Conservation (phyloP, 2,888 invertebrate species). For the Heteromyza rotundicornis region DNA sequence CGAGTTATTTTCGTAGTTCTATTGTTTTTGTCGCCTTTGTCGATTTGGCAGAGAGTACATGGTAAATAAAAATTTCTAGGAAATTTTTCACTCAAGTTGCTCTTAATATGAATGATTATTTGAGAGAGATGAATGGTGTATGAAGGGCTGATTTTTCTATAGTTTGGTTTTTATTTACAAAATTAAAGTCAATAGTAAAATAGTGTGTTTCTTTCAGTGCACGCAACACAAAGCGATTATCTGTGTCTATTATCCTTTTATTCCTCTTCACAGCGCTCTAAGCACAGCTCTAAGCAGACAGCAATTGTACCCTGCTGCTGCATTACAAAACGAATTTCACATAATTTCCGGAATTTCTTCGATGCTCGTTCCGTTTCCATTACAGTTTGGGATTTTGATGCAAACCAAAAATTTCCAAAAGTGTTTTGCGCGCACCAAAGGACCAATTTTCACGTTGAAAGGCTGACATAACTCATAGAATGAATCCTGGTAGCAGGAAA, state of each 20-base stretch:
- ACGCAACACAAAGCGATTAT: background rate
- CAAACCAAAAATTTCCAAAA: background rate
- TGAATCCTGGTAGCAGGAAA: background rate
- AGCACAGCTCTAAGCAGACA: background rate
- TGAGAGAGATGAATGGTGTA: too few relatives aligned
- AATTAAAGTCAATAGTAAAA: too few relatives aligned
- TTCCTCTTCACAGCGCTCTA: background rate
- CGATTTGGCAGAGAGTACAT: too few relatives aligned
- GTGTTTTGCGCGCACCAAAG: background rate
- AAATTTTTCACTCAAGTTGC: too few relatives aligned
- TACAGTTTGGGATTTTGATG: too few relatives aligned
- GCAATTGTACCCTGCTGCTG: background rate
- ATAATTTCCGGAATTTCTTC: background rate
- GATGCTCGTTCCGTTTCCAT: too few relatives aligned
- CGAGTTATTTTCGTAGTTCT: slow-evolving; percentile 28
- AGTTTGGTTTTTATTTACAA: too few relatives aligned
- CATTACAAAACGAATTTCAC: slow-evolving; percentile 3
- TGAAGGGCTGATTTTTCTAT: too few relatives aligned
- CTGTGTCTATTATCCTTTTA: background rate
- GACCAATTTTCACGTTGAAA: background rate
- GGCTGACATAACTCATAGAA: background rate
- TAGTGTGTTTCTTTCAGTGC: background rate
- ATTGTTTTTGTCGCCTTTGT: background rate
- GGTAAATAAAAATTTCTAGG: too few relatives aligned
- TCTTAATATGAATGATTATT: too few relatives aligned